These are phyloP conservation scores for Tachypleus tridentatus DNA, from an alignment of 1,140 invertebrate genomes.

Conservation along the genomic window DNA sequence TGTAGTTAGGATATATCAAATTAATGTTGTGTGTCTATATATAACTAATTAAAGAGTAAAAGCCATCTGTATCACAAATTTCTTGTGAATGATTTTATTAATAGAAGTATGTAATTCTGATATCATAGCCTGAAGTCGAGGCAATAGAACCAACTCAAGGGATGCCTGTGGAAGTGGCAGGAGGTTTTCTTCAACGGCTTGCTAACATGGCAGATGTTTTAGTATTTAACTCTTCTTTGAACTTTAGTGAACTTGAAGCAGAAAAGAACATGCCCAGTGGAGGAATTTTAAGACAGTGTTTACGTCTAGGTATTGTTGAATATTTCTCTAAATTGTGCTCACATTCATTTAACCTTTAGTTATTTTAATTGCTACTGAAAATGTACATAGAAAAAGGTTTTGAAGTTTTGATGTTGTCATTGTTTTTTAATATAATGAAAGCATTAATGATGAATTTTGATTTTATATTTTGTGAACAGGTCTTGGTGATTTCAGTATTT, in stretches of 20 bases:
- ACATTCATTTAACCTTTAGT: not conserved
- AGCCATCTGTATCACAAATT: no score
- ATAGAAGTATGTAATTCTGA: not conserved
- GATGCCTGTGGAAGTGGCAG: not conserved
- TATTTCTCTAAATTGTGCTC: not conserved
- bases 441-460: no score
- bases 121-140: slow-evolving; percentile 7
- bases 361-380: no score
- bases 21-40: no score
- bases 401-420: not conserved
- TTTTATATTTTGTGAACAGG: no score
- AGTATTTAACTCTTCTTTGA: slow-evolving; percentile 92
- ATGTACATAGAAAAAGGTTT: not conserved
- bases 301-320: slow-evolving; percentile 60
- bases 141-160: slow-evolving; percentile 2
- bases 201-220: slow-evolving; percentile 97
- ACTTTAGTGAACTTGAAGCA: slow-evolving; percentile 93
- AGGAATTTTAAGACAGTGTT: slow-evolving; percentile 89
- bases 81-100: not conserved
- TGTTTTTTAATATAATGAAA: no score
- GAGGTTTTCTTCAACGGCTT: slow-evolving; percentile 66
- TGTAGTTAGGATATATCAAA: no score
- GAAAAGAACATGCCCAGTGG: slow-evolving; percentile 99
- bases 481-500: no score
- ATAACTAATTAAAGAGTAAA: no score